Evolutionary conservation across 2,888 invertebrate genomes (phyloP), one percentile per base, ranked within the genome.

Genomic region (Elgonia sp.): DNA sequence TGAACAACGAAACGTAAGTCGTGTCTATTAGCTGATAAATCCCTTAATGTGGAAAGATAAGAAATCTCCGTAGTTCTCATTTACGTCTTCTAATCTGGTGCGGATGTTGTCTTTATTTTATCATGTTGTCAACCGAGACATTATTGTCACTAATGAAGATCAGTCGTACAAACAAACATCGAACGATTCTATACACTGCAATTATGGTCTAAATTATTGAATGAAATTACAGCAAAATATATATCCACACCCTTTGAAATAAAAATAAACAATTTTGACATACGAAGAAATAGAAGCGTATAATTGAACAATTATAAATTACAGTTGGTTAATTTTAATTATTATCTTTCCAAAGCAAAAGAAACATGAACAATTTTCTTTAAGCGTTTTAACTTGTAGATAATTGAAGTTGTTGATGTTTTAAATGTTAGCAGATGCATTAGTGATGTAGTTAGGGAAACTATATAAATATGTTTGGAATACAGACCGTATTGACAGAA

Each of bases 71-170:
- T 87, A 75, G 57, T 84, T 84, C 29, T 29, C 72, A 77, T 50
- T 80, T 53, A 63, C 60, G 87, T 72, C 73, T 46, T 83, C 75
- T 88, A 82, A 87, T 87, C 87, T 84, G 76, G 29, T 76, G 50
- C 82, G 84, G 88, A 88, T 88, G 88, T 88, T 84, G 84, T 69
- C 80, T 63, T 76, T 85, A 82, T 72, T 81, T 88, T 85, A 88
- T 88, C 84, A 39, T 39, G 76, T 84, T 87, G 84, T 88, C 84
- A 84, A 85, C 88, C 73, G 62, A 84, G 60, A 65, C 62, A 70
- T 88, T 88, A 85, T 69, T 84, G 87, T 87, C 77, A 73, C 65
- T 84, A 76, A 87, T 87, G 84, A 81, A 80, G 53, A 80, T 87
- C 69, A 84, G 80, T 84, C 37, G 62, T 21, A 46, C n/a, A 29